Percentiles rank a stretch among this genome's conserved stretches.
Conservation (phyloP, 2,797 vertebrate genomes). For the Hybognathus amarus region DNA sequence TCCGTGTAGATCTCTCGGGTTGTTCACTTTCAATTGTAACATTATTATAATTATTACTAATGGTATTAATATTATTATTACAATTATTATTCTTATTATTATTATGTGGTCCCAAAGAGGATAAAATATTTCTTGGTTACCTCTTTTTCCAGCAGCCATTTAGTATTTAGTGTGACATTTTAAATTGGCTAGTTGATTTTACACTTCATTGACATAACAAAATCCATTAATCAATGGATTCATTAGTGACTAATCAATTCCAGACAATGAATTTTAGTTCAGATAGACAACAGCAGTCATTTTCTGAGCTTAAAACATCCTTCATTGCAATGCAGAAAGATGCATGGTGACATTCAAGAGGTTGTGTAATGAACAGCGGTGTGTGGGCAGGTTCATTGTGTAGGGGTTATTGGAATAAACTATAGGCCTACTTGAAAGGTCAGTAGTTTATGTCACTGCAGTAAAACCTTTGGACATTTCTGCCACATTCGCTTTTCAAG, state of each 20-base stretch:
- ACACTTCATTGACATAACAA: background rate
- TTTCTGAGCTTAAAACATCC: background rate
- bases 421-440: constrained; percentile 29
- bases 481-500: background rate
- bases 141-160: background rate
- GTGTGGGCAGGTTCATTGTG: background rate
- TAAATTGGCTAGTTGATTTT: constrained; percentile 12
- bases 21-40: background rate
- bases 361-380: constrained; percentile 23
- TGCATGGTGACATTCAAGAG: constrained; percentile 21
- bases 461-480: constrained; percentile 1
- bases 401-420: background rate
- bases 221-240: constrained; percentile 5
- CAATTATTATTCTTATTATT: background rate
- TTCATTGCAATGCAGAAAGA: background rate
- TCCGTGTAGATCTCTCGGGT: background rate
- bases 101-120: background rate
- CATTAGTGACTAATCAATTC: constrained; percentile 6
- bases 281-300: background rate
- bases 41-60: too few relatives aligned
- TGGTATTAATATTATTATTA: background rate
- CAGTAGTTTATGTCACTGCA: constrained; percentile 26
- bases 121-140: background rate
- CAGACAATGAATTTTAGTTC: background rate
- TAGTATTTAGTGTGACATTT: background rate